phyloP scores from a whole-genome alignment of 2,797 vertebrate genomes.

The Chanos chanos region DNA sequence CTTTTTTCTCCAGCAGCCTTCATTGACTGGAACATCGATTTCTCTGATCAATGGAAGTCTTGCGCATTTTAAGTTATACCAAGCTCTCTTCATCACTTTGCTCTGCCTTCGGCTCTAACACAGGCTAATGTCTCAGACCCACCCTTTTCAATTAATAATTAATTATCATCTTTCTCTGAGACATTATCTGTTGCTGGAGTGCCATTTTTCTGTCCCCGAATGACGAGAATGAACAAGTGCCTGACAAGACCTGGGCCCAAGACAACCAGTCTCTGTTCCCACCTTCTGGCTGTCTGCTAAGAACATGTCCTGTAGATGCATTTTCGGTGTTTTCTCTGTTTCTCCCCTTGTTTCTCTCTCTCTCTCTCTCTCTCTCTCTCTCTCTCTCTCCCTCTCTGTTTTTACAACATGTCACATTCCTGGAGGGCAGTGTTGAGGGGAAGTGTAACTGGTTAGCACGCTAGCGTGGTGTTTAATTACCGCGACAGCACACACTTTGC shows the following conservation, averaged over 20 bases:
- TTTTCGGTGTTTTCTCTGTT: neutral
- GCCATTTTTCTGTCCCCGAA: slow-evolving; percentile 66
- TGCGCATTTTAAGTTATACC: slow-evolving; percentile 56
- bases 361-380: neutral
- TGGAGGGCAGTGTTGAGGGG: no score
- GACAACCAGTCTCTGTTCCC: slow-evolving; percentile 59
- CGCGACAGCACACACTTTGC: neutral
- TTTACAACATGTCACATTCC: no score
- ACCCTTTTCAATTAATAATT: slow-evolving; percentile 63
- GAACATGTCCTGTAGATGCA: no score
- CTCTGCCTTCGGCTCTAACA: slow-evolving; percentile 66
- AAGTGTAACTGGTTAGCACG: neutral
- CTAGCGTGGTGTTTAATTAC: neutral
- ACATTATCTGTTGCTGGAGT: slow-evolving; percentile 72
- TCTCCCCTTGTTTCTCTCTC: neutral
- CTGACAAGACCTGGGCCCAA: slow-evolving; percentile 50
- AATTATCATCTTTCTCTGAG: slow-evolving; percentile 77
- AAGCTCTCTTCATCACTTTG: slow-evolving; percentile 64
- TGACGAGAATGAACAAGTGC: no score
- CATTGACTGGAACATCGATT: neutral
- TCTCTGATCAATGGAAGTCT: slow-evolving; percentile 6
- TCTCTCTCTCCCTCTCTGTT: no score
- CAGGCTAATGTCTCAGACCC: slow-evolving; percentile 71
- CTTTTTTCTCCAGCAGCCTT: no score
- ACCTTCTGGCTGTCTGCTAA: no score